Evolutionary conservation across 64 coral and sea anemone genomes (phyloP).

Genomic region (Dendronephthya gigantea): DNA sequence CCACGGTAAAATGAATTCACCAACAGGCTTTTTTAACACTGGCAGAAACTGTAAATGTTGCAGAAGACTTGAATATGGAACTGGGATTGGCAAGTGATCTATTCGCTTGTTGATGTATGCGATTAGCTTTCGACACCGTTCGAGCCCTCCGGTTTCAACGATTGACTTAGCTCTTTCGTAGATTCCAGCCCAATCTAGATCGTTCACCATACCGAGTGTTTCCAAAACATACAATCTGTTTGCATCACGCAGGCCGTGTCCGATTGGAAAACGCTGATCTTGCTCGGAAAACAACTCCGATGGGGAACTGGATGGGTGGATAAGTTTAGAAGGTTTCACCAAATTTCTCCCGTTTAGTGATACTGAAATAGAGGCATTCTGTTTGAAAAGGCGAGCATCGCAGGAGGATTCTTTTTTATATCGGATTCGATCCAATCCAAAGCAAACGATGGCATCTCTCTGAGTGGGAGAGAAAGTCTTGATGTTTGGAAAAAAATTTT

Average conservation of each 20-base stretch:
- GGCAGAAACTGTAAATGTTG: conserved; percentile 42
- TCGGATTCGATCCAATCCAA: conserved; percentile 27
- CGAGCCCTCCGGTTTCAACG: conserved; percentile 27
- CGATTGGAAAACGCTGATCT: conserved; percentile 68
- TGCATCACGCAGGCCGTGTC: conserved; percentile 46
- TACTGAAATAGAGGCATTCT: conserved; percentile 51
- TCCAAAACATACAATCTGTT: conserved; percentile 28
- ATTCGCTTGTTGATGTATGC: neutral
- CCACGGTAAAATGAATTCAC: conserved; percentile 38
- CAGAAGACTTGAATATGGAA: too few species aligned
- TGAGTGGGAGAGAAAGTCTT: conserved; percentile 19
- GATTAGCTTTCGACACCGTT: conserved; percentile 16
- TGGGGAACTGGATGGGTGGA: conserved; percentile 54
- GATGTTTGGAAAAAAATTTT: conserved; percentile 58
- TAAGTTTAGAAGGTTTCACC: conserved; percentile 40
- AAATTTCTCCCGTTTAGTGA: conserved; percentile 41
- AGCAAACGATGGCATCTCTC: conserved; percentile 47
- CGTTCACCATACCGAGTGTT: conserved; percentile 55
- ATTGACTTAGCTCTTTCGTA: conserved; percentile 60
- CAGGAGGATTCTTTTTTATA: conserved; percentile 31
- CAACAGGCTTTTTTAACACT: conserved; percentile 31
- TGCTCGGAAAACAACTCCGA: conserved; percentile 47
- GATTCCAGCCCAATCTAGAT: conserved; percentile 56
- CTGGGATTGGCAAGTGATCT: neutral
- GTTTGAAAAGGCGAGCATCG: conserved; percentile 19